Evolutionary conservation across 2,113 vertebrate species (phyloP).

Genomic region (Falcunculus frontatus): DNA sequence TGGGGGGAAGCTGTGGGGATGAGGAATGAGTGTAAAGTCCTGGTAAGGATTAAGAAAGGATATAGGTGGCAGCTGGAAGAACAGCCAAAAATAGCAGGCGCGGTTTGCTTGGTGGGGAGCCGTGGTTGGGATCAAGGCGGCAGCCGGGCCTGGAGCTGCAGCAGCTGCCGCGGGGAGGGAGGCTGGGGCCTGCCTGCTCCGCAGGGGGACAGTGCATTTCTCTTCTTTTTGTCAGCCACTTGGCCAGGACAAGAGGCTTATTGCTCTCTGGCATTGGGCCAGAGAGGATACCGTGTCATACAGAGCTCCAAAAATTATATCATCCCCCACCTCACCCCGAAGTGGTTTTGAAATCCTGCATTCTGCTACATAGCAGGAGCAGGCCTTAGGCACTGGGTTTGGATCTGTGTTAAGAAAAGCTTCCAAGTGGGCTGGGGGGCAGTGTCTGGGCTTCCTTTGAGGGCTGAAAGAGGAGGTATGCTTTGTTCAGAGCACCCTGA

Average conservation of each 20-base stretch:
- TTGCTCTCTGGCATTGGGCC: background rate
- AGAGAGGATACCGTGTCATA: background rate
- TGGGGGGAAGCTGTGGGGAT: background rate
- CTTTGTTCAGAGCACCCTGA: background rate
- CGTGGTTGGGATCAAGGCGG: background rate
- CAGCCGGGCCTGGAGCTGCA: background rate
- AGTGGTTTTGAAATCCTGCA: background rate
- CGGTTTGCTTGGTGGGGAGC: background rate
- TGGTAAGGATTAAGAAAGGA: constrained; percentile 10
- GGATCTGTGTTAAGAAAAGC: background rate
- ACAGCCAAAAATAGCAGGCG: background rate
- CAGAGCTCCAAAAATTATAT: background rate
- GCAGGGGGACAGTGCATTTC: rapidly evolving
- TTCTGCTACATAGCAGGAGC: background rate
- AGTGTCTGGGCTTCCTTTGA: background rate
- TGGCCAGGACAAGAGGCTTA: background rate
- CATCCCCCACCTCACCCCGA: background rate
- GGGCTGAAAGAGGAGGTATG: background rate
- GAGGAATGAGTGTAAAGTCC: background rate
- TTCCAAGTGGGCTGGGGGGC: background rate
- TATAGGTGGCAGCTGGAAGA: constrained; percentile 20
- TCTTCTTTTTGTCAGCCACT: background rate
- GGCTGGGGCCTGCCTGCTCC: background rate
- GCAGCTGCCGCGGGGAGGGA: background rate
- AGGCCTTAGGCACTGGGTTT: background rate